phyloP scores from a whole-genome alignment of 2,888 invertebrate species.

The Zaprionus obscuricornis region DNA sequence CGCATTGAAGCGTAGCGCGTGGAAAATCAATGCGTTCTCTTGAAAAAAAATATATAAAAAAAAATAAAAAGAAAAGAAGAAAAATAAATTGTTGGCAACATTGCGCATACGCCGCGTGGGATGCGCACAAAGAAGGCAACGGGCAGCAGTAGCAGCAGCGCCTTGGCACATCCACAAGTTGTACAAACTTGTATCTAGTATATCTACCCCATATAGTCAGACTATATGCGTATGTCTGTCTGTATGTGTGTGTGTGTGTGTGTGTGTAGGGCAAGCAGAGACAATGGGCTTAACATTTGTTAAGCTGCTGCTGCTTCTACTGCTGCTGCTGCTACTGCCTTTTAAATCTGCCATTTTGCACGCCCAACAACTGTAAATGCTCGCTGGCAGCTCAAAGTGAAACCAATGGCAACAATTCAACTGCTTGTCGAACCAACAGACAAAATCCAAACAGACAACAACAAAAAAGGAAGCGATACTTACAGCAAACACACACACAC shows the following conservation, averaged over 20 bases:
- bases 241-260: too few species aligned
- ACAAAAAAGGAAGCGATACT: not conserved
- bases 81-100: slow-evolving; percentile 19
- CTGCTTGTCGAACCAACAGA: not conserved
- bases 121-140: slow-evolving; percentile 10
- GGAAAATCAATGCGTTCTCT: slow-evolving; percentile 60
- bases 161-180: too few species aligned
- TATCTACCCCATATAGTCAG: too few species aligned
- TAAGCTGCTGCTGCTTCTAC: slow-evolving; percentile 46
- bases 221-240: too few species aligned
- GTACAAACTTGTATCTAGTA: too few species aligned
- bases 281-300: slow-evolving; percentile 55
- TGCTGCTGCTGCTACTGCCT: slow-evolving; percentile 20
- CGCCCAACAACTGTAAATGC: slow-evolving; percentile 49
- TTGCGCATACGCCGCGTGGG: slow-evolving; percentile 64
- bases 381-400: slow-evolving; percentile 37
- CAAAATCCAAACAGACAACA: not conserved
- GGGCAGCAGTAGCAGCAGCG: slow-evolving; percentile 7
- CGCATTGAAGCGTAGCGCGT: slow-evolving; percentile 44
- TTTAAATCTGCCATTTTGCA: slow-evolving; percentile 51
- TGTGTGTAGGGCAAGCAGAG: too few species aligned
- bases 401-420: slow-evolving; percentile 55
- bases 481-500: slow-evolving; percentile 3
- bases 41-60: not conserved
- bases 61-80: not conserved